Base-by-base conservation (phyloP, 2,113 vertebrate species). In the Xiphias gladius region DNA sequence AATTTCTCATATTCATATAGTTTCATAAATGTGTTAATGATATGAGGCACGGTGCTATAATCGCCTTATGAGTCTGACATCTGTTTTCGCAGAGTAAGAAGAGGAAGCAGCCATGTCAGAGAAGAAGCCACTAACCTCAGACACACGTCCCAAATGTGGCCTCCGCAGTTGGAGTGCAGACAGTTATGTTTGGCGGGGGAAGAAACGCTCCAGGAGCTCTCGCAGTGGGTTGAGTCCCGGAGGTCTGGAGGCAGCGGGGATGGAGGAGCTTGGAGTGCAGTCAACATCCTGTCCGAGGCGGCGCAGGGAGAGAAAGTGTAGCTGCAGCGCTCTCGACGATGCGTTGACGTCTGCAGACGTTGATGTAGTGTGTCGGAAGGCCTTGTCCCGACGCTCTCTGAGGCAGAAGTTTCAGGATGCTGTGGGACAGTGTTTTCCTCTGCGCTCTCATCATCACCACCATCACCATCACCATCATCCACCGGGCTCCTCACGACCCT, bases 321-420 rank as follows among this genome's bases (percentile, higher is more conserved):
- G 97, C 94, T 98, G 97, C 89, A 94, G 95, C 0, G 93, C 95
- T 5, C 89, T 96, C 0, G 91, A 91, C 0, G 97, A 97, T 12
- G 17, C 80, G 0, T 0, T 88, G 78, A 71, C 84, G 0, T 57
- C 87, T 10, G 84, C 94, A 59, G 97, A 98, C 63, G 79, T 96
- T 0, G 98, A 98, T 64, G 93, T 63, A 0, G 96, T 96, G 0
- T 97, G 97, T 20, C 96, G 97, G 79, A 96, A 97, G 85, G 91
- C 91, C 30, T 90, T 98, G 89, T 92, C 97, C 10, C 96, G 96
- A 0, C 95, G 97, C 1, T 98, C 98, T 28, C 95, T 99, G 43
- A 95, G 97, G 62, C 98, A 99, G 94, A 99, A 98, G 90, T 95
- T 99, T 61, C 98, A 99, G 86, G 98, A 99, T 58, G 97, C 98